Evolutionary conservation across 2,113 vertebrate genomes (phyloP), one percentile per base, ranked within the genome.

Genomic region (Sitta europaea): DNA sequence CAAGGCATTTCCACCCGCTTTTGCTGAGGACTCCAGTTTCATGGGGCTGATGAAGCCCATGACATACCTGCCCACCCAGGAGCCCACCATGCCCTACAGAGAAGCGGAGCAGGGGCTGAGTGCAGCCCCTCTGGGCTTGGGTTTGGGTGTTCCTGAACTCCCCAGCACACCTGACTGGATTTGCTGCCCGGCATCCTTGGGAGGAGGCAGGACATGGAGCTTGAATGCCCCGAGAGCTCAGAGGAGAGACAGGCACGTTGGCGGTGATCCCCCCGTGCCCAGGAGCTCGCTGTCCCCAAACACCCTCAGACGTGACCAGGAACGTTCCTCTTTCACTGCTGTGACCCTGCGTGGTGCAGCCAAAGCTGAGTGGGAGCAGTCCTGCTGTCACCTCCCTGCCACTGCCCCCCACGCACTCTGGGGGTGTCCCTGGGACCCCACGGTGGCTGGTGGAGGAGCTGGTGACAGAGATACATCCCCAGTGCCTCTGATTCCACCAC

Each of bases 381-480:
- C 54, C 66, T 0, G 0, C 20, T 33, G 45, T 3, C 29, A 10
- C 42, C 35, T 14, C 6, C 43, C 55, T 33, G 42, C 55, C 22
- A 6, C 66, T 28, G 43, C n/a, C 24, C 58, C 29, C 33, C 3
- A 8, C 0, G 0, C 29, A 2, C 42, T 3, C 21, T 1, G 17
- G 43, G 51, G 38, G 12, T 3, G 6, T 17, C 65, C 68, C 1
- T 6, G 48, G 47, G 19, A 23, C 19, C 57, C 87, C 67, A 3
- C 5, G 0, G 36, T 1, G 2, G 29, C 43, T 42, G 13, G 1
- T 0, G 16, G 25, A 35, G 28, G 36, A 72, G 51, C 54, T 8
- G 17, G 20, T 22, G 70, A 4, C 67, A 2, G 3, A 42, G 29
- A 1, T 2, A 2, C 17, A 1, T 23, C 28, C 36, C 63, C 53